Evolutionary conservation across 2,797 vertebrate species (phyloP), one percentile per base, ranked within the genome.

Genomic region (Echiichthys vipera): DNA sequence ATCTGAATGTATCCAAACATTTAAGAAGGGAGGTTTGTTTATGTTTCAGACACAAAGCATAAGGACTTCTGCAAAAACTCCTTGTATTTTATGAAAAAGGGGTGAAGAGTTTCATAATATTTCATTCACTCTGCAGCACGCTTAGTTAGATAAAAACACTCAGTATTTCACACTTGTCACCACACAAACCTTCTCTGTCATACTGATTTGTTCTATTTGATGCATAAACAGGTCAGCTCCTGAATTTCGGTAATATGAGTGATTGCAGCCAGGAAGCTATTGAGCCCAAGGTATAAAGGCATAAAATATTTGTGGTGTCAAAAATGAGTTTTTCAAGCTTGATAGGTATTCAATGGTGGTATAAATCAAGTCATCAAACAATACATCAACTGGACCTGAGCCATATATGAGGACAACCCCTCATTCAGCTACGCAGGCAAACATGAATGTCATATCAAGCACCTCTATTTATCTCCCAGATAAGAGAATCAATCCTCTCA

Each of bases 401-500:
- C 9, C 56, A 57, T 5, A 12, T 15, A 32, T 3, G 40, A 54
- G 7, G 17, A 15, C 14, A 47, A 14, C 17, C 43, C 34, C 53
- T 39, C 15, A 50, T 34, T 27, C 34, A 45, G 45, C 15, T 1
- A 65, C 2, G 13, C 25, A 15, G 17, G 9, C 24, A 29, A 63
- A 72, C 42, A 58, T 42, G 50, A 47, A 54, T 53, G 53, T 37
- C 0, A 36, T 3, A 12, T 20, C 25, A 40, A 71, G 29, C 47
- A 56, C 13, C 39, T 10, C 2, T 54, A 50, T 80, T 80, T 64
- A 39, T 71, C 30, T 30, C 17, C 4, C 18, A 51, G 57, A 75
- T 82, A 53, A 78, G 25, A 51, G 45, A 85, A 66, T 65, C 63
- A 77, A 43, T 80, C 46, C 37, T 27, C 22, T 14, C 34, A 68